Conservation (phyloP, 1,140 invertebrate genomes). For the Dufourea novaeangliae region DNA sequence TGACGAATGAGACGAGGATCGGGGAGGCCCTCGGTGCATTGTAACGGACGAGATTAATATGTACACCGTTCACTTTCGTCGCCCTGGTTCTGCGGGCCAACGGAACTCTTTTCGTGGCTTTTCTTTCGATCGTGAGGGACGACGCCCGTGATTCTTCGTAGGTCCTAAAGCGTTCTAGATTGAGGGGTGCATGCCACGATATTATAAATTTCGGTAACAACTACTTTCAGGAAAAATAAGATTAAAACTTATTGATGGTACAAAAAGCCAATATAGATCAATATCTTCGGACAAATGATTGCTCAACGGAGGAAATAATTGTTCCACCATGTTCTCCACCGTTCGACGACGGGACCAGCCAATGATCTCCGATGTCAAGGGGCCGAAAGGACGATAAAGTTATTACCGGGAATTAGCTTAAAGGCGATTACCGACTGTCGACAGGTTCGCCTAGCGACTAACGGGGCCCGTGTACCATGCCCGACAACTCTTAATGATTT, state of each 20-base stretch:
- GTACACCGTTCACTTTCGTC: constrained; percentile 66
- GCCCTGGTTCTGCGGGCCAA: constrained; percentile 62
- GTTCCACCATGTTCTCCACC: too few relatives aligned
- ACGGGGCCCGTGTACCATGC: constrained; percentile 52
- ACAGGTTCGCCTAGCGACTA: constrained; percentile 54
- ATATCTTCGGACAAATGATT: too few relatives aligned
- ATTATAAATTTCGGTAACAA: too few relatives aligned
- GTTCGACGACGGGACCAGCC: not conserved
- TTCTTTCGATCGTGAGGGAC: not conserved
- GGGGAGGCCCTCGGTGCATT: constrained; percentile 65
- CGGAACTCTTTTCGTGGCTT: constrained; percentile 2
- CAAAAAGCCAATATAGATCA: too few relatives aligned
- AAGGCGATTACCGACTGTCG: constrained; percentile 55
- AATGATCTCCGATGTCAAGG: constrained; percentile 1
- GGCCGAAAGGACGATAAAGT: constrained; percentile 39
- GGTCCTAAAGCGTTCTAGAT: too few relatives aligned
- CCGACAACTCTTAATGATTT: constrained; percentile 52
- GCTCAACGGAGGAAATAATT: too few relatives aligned
- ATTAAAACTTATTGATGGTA: too few relatives aligned
- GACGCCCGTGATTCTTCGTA: too few relatives aligned
- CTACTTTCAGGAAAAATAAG: too few relatives aligned
- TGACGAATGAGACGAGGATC: constrained; percentile 69
- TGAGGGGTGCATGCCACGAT: too few relatives aligned
- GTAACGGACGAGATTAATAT: constrained; percentile 76
- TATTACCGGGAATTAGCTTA: constrained; percentile 59